A percentile compares a stretch with the other conserved stretches of the same genome.
These are phyloP conservation scores for Drosophila grimshawi DNA, from an alignment of 1,140 invertebrate genomes.

Conservation along the genomic window DNA sequence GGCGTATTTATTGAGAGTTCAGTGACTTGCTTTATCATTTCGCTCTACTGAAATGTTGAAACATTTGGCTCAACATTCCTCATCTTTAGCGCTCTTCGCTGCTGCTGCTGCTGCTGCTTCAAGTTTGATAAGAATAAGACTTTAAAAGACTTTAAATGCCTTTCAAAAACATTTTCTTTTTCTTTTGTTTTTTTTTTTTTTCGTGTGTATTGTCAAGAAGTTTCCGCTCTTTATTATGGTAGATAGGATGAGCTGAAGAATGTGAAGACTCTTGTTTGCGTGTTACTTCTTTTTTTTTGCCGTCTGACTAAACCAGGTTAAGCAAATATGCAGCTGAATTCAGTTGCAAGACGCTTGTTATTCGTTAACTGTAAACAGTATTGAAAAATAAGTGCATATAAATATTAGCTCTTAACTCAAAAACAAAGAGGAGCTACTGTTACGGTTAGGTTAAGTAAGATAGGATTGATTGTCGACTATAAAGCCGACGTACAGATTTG, in stretches of 20 bases:
- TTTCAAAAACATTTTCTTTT: too few species aligned
- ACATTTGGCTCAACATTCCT: constrained; percentile 36
- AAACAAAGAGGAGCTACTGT: neutral
- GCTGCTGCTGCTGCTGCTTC: neutral
- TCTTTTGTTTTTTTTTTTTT: too few species aligned
- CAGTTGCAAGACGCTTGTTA: constrained; percentile 12
- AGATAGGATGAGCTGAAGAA: constrained; percentile 1
- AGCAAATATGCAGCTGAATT: constrained; percentile 6
- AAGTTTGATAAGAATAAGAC: constrained; percentile 29
- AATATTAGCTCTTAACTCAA: neutral
- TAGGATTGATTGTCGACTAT: too few species aligned
- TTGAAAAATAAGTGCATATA: neutral
- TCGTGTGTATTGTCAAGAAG: neutral
- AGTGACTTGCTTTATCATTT: constrained; percentile 54
- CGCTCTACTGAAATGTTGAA: constrained; percentile 33
- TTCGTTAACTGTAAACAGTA: neutral
- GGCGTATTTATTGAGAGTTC: constrained; percentile 16
- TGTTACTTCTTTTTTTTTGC: neutral
- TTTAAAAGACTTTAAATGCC: neutral
- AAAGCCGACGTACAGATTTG: too few species aligned
- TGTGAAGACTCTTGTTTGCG: neutral
- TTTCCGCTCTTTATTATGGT: constrained; percentile 13
- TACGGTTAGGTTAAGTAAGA: too few species aligned
- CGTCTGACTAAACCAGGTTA: constrained; percentile 12
- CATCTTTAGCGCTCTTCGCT: neutral